Base-by-base conservation (phyloP, 2,113 vertebrate species). In the Trematocara macrostoma region DNA sequence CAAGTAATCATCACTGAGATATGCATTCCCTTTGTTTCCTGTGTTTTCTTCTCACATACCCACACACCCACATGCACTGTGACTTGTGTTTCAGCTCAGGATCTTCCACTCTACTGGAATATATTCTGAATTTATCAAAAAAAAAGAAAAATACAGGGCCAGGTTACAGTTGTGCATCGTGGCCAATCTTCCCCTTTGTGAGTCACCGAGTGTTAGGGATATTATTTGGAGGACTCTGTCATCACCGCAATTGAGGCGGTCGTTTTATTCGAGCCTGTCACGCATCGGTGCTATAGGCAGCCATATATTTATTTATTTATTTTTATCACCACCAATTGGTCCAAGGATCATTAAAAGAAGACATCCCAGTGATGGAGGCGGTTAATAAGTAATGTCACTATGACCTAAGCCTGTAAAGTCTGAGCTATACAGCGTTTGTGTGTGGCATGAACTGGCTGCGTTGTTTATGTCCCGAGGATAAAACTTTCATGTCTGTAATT, bases 401-500 rank as follows among this genome's bases (percentile, higher is more conserved):
- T 89, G 90, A 88, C 79, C 82, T 80, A 49, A 86, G 83, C 83
- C 74, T n/a, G 23, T 53, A 76, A 76, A 51, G 42, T 12, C 18
- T 78, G 35, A 45, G 78, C 18, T 5, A n/a, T 42, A 64, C 8
- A 49, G 71, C 23, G 42, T 82, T 51, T 52, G 86, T 82, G 91
- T 93, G 93, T 87, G 92, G 91, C 86, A 47, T 20, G 57, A 88
- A 67, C 85, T 64, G 86, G 82, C 84, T 35, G 78, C 35, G 8
- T 81, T 90, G 88, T 90, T 93, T 92, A 93, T 88, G 87, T 85
- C 87, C 79, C 2, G 56, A 69, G 90, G 87, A 90, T 86, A 88
- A 92, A 92, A 88, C 71, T 47, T 78, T 79, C 85, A 90, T 79
- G 88, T 88, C 86, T 88, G 83, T 91, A 88, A 92, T 94, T 93